A percentile compares a stretch with the other conserved stretches of the same genome.
Evolutionary conservation across 1,140 invertebrate genomes (phyloP).

Genomic region (Brachionus sp.): DNA sequence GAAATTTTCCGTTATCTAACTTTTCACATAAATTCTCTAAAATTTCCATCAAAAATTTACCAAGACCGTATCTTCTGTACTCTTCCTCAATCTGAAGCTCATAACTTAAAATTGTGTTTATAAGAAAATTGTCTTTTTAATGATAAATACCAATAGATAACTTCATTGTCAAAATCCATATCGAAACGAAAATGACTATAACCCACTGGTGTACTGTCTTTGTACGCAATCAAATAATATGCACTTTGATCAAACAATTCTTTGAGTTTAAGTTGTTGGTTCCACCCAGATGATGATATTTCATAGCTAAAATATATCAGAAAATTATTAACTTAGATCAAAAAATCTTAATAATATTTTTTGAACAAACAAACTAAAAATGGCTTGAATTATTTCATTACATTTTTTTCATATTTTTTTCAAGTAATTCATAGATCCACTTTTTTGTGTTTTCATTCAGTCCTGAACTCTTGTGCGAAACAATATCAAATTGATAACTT

Average conservation of each 20-base stretch:
- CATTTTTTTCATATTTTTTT: conserved; percentile 66
- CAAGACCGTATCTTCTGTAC: conserved; percentile 70
- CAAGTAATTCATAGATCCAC: conserved; percentile 67
- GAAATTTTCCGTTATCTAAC: conserved; percentile 46
- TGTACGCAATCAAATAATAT: conserved; percentile 64
- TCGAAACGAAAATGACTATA: conserved; percentile 78
- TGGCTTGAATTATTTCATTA: conserved; percentile 57
- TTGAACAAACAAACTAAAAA: not conserved
- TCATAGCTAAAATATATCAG: conserved; percentile 64
- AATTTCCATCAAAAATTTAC: conserved; percentile 73
- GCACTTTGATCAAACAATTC: conserved; percentile 68
- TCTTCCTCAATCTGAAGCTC: conserved; percentile 72
- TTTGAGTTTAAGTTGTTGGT: conserved; percentile 64
- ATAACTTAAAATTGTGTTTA: conserved; percentile 64
- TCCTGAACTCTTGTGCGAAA: conserved; percentile 58
- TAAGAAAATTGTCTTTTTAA: not conserved
- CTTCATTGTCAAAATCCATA: conserved; percentile 70
- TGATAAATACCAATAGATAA: conserved; percentile 71
- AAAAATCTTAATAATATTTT: not conserved
- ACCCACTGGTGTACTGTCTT: conserved; percentile 63
- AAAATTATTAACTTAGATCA: conserved; percentile 39
- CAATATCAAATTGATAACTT: conserved; percentile 54
- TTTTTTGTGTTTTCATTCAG: conserved; percentile 59
- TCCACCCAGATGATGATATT: conserved; percentile 69
- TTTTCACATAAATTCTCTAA: conserved; percentile 70